A percentile compares a stretch with the other conserved stretches of the same genome.
Conservation (phyloP, 2,797 vertebrate genomes). For the Coregonus ussuriensis region DNA sequence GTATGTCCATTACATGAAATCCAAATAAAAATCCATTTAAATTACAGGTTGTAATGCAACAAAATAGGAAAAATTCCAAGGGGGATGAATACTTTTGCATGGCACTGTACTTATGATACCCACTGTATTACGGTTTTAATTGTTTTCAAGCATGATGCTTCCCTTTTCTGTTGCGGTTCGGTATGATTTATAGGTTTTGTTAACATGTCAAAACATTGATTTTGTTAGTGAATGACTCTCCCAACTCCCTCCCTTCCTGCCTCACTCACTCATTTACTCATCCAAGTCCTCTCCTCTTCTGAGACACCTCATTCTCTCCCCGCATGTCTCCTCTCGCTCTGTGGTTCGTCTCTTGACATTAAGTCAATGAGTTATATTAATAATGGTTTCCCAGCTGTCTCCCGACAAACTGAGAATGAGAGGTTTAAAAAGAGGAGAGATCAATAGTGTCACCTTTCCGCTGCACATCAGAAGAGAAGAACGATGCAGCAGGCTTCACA, state of each 20-base stretch:
- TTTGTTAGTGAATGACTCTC: background rate
- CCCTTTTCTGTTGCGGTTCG: slow-evolving; percentile 13
- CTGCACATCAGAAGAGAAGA: background rate
- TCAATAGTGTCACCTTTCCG: slow-evolving; percentile 23
- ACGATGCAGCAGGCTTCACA: background rate
- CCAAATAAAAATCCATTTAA: too few species aligned
- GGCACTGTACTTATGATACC: too few species aligned
- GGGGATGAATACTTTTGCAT: too few species aligned
- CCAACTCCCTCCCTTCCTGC: background rate
- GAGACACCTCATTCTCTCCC: slow-evolving; percentile 1
- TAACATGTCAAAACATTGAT: background rate
- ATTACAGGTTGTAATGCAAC: too few species aligned
- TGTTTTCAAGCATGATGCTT: slow-evolving; percentile 5
- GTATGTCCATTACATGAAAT: too few species aligned
- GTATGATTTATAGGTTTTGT: slow-evolving; percentile 29
- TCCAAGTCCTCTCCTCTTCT: background rate
- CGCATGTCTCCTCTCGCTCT: background rate
- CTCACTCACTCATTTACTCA: background rate
- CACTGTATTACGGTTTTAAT: slow-evolving; percentile 11
- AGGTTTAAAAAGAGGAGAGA: slow-evolving; percentile 13
- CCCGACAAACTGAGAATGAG: background rate
- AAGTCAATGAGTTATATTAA: slow-evolving; percentile 6
- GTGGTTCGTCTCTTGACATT: slow-evolving; percentile 7
- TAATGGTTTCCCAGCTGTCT: slow-evolving; percentile 6
- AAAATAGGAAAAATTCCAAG: too few species aligned